Evolutionary conservation across 2,888 invertebrate genomes (phyloP).

Genomic region (Pinctada fucata): DNA sequence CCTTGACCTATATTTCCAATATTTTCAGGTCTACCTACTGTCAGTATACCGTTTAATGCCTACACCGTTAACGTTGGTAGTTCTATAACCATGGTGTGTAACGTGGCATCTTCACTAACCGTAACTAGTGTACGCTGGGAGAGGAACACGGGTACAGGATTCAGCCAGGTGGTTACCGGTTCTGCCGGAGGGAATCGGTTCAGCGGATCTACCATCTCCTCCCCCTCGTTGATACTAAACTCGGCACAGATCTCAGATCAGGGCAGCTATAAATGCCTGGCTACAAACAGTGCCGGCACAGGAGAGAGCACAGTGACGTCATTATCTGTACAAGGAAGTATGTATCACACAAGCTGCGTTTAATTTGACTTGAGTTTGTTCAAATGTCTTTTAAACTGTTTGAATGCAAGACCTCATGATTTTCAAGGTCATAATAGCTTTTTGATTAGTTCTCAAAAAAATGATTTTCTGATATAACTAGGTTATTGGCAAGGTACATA

Average conservation of each 20-base stretch:
- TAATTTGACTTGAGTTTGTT: too few species aligned
- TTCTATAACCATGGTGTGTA: slow-evolving; percentile 29
- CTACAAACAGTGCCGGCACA: slow-evolving; percentile 28
- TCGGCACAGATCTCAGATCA: slow-evolving; percentile 20
- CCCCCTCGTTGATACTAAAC: slow-evolving; percentile 22
- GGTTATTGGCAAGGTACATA: too few species aligned
- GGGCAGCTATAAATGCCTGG: slow-evolving; percentile 25
- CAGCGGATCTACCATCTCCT: slow-evolving; percentile 13
- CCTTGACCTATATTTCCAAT: too few species aligned
- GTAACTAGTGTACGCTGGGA: slow-evolving; percentile 27
- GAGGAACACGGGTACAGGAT: neutral
- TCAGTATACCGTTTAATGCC: slow-evolving; percentile 7
- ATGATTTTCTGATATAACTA: too few species aligned
- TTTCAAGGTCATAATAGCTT: too few species aligned
- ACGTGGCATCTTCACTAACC: slow-evolving; percentile 19
- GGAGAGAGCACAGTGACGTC: slow-evolving; percentile 10
- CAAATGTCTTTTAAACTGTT: too few species aligned
- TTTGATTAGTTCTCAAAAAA: too few species aligned
- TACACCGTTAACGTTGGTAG: slow-evolving; percentile 23
- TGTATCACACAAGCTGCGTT: neutral
- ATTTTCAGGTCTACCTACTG: slow-evolving; percentile 18
- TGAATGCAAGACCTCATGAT: too few species aligned
- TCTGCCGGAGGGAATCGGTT: slow-evolving; percentile 9
- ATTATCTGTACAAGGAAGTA: slow-evolving; percentile 31
- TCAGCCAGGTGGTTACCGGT: neutral